A percentile compares a stretch with the other conserved stretches of the same genome.
These are phyloP conservation scores for Teleogryllus occipitalis DNA, from an alignment of 1,140 invertebrate genomes.

Conservation along the genomic window DNA sequence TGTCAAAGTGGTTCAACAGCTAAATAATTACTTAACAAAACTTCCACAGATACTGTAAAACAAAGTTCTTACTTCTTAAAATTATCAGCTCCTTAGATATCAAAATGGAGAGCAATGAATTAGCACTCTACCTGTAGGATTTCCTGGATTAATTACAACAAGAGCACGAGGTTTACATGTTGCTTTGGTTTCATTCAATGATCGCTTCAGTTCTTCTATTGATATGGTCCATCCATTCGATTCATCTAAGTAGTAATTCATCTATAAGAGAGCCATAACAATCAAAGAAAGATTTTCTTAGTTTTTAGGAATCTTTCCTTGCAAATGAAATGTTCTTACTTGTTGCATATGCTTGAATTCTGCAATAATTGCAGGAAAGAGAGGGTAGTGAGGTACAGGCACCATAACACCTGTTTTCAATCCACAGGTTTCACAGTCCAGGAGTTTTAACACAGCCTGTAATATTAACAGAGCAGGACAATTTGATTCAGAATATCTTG, in stretches of 20 bases:
- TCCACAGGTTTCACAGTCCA: slow-evolving; percentile 50
- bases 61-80: too few species aligned
- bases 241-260: slow-evolving; percentile 61
- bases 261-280: slow-evolving; percentile 21
- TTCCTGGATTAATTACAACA: slow-evolving; percentile 65
- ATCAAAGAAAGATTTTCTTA: too few species aligned
- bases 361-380: slow-evolving; percentile 90
- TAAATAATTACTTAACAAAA: too few species aligned
- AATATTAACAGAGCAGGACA: slow-evolving; percentile 21
- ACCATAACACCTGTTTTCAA: slow-evolving; percentile 80
- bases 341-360: slow-evolving; percentile 73
- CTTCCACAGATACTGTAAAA: too few species aligned
- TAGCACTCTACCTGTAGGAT: slow-evolving; percentile 49
- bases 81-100: too few species aligned
- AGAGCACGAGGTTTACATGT: slow-evolving; percentile 50
- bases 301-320: too few species aligned
- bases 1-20: too few species aligned
- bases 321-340: slow-evolving; percentile 26
- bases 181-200: slow-evolving; percentile 45
- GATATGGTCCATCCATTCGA: slow-evolving; percentile 53
- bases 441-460: slow-evolving; percentile 59
- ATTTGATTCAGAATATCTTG: too few species aligned
- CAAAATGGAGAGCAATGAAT: background rate
- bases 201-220: slow-evolving; percentile 48
- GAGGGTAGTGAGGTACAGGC: slow-evolving; percentile 97